Evolutionary conservation across 2,113 vertebrate genomes (phyloP).

Genomic region (Hymenochirus boettgeri): DNA sequence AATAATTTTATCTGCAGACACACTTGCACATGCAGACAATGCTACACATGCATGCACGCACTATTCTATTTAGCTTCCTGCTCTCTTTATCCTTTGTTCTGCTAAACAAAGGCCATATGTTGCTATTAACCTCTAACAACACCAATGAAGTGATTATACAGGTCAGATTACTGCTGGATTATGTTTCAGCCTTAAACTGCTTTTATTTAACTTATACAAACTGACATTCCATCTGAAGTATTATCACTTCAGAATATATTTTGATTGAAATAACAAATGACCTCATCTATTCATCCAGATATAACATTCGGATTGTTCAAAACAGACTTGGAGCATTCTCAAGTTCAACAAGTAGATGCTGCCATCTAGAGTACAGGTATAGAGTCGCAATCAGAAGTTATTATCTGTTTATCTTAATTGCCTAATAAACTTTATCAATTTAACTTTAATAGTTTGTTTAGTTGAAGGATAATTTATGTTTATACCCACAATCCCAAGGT

Average conservation of each 20-base stretch:
- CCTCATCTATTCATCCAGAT: slow-evolving; percentile 9
- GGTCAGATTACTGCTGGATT: neutral
- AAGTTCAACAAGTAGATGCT: slow-evolving; percentile 61
- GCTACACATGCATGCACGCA: too few relatives aligned
- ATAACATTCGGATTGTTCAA: neutral
- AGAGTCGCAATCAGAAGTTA: neutral
- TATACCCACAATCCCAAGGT: too few relatives aligned
- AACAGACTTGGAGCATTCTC: slow-evolving; percentile 20
- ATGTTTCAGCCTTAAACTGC: neutral
- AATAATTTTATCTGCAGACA: too few relatives aligned
- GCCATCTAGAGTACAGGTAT: slow-evolving; percentile 69
- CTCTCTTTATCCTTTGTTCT: too few relatives aligned
- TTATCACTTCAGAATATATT: slow-evolving; percentile 5
- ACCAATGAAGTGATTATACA: neutral
- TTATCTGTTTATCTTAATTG: neutral
- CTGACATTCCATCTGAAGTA: neutral
- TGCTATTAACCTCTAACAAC: neutral
- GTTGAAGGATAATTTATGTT: too few relatives aligned
- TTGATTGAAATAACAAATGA: slow-evolving; percentile 10
- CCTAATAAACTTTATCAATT: neutral
- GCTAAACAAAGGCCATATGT: too few relatives aligned
- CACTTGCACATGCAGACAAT: too few relatives aligned
- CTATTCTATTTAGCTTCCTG: too few relatives aligned
- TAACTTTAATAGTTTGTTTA: too few relatives aligned
- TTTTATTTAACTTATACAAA: slow-evolving; percentile 5